Base-by-base conservation (phyloP, 2,888 invertebrate genomes). In the Exephanes ischioxanthus region DNA sequence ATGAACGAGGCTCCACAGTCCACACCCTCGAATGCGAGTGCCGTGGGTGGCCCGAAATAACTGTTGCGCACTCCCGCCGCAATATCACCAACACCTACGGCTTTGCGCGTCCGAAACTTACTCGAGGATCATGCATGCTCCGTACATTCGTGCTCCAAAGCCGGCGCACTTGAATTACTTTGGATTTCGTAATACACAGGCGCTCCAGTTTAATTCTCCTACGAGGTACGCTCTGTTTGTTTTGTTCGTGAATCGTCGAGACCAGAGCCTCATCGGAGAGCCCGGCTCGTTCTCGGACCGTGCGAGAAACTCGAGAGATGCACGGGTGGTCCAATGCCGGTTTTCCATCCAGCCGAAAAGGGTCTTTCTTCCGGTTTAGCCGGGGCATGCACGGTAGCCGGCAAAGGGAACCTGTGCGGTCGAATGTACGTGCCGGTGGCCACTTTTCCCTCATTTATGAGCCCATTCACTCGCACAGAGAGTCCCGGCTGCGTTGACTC, bases 291-390 rank as follows among this genome's bases (percentile, higher is more conserved):
- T 66, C 66, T 26, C 71, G 78, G 45, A 63, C 75, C 66, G 79
- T 16, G 45, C 41, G 37, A 68, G 83, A 85, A 80, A 79, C 58
- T 80, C 41, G 71, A 76, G 71, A 83, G 72, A 63, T 67, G 68
- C 67, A 79, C 83, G 85, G 85, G 85, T 85, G 85, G 85, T 85
- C 85, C 83, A 73, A 76, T 41, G 83, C 72, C 77, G 66, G 76
- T 76, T 51, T 80, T 76, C 71, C 72, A 83, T 66, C 79, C 76
- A 85, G 86, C 83, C 84, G 87, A 87, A 88, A 88, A 87, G 87
- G 83, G 77, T 75, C 82, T 71, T 87, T 88, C 86, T 88, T 88
- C 86, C 84, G 86, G 83, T 77, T 75, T 84, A 78, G 84, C 73
- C 37, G 37, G 41, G 11, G 63, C 66, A 72, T 66, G 68, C 82